phyloP scores from a whole-genome alignment of 2,113 vertebrate species.

The Pseudopodoces humilis region DNA sequence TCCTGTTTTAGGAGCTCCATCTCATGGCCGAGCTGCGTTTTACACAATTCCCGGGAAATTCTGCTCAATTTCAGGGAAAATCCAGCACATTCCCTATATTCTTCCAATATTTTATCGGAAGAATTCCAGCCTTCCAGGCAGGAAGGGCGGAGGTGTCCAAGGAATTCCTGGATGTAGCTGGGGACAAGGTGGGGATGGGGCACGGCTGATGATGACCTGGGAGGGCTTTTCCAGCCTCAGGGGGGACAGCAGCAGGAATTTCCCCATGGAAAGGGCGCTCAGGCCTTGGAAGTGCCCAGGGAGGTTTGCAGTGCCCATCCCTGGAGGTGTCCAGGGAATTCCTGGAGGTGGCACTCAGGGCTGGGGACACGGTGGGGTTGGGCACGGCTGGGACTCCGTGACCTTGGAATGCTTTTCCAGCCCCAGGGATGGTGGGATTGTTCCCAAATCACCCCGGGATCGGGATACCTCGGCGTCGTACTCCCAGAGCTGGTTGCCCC shows the following conservation, averaged over 20 bases:
- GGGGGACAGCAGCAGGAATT: fast-evolving
- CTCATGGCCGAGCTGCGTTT: slow-evolving; percentile 61
- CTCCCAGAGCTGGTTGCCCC: slow-evolving; percentile 98
- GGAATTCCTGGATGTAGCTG: background rate
- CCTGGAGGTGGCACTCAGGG: background rate
- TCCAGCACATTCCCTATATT: fast-evolving
- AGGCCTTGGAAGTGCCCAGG: background rate
- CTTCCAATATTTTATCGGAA: fast-evolving
- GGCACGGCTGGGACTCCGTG: fast-evolving
- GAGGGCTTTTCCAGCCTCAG: background rate
- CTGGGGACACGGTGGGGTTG: fast-evolving
- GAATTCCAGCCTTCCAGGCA: background rate
- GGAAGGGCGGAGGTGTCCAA: background rate
- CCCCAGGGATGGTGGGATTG: fast-evolving
- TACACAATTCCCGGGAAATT: slow-evolving; percentile 34
- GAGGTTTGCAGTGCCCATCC: background rate
- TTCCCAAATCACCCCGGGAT: fast-evolving
- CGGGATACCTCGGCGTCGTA: slow-evolving; percentile 92
- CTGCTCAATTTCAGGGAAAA: background rate
- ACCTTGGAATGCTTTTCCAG: fast-evolving
- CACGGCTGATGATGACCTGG: background rate
- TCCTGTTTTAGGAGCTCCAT: slow-evolving; percentile 74
- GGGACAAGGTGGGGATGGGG: background rate
- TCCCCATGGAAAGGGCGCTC: background rate
- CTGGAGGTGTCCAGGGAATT: background rate